Conservation (phyloP, 2,113 vertebrate genomes). For the Piaya cayana region DNA sequence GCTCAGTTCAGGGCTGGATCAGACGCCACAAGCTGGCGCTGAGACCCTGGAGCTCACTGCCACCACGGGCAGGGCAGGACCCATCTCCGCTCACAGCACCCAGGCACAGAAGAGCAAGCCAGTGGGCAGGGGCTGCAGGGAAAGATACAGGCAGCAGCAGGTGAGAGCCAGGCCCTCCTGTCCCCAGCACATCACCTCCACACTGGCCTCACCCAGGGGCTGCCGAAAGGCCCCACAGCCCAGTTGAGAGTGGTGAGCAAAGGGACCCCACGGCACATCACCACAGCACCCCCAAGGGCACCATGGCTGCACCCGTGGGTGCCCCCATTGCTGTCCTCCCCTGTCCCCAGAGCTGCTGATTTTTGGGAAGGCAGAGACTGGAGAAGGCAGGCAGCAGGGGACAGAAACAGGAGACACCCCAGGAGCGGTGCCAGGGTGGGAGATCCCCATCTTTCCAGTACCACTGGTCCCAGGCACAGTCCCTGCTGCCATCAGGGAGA, state of each 20-base stretch:
- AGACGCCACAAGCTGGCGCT: neutral
- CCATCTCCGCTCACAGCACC: neutral
- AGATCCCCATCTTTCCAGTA: neutral
- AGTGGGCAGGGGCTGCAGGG: neutral
- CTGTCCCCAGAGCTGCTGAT: neutral
- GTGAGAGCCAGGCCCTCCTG: neutral
- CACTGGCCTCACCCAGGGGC: neutral
- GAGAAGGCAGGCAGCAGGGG: neutral
- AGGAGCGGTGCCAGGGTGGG: neutral
- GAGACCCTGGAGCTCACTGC: neutral
- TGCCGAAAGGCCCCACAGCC: neutral
- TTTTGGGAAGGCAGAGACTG: neutral
- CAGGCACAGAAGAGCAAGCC: accelerated
- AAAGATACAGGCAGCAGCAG: neutral
- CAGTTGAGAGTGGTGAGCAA: neutral
- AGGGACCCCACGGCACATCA: neutral
- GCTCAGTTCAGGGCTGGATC: neutral
- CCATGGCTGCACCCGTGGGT: neutral
- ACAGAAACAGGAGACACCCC: accelerated
- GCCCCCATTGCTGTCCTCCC: no score
- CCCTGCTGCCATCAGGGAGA: neutral
- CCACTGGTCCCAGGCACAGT: neutral
- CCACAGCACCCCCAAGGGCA: neutral
- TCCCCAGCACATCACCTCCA: neutral
- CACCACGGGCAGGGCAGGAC: neutral